phyloP scores from a whole-genome alignment of 1,140 invertebrate species.

The Calliopsis andreniformis region DNA sequence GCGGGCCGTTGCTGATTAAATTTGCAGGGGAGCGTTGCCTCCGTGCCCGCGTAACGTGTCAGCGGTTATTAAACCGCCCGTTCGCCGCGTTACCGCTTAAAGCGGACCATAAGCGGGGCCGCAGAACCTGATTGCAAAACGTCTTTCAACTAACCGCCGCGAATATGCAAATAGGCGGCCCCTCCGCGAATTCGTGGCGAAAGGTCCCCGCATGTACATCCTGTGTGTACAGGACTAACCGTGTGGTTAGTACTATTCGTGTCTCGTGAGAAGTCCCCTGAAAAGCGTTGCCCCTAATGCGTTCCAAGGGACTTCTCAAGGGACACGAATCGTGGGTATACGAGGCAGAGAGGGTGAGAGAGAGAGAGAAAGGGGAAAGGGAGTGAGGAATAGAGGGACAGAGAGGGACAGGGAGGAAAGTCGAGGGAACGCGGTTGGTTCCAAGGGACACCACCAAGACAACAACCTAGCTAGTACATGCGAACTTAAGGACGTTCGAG shows the following conservation, averaged over 20 bases:
- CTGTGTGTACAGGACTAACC: too few species aligned
- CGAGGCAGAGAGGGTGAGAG: too few species aligned
- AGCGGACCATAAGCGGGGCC: constrained; percentile 14
- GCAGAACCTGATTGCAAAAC: constrained; percentile 37
- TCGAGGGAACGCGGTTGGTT: constrained; percentile 30
- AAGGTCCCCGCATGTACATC: constrained; percentile 35
- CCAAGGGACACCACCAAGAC: constrained; percentile 54
- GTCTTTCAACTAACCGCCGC: constrained; percentile 31
- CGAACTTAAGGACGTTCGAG: constrained; percentile 46
- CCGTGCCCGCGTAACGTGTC: constrained; percentile 11
- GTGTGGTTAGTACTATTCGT: constrained; percentile 22
- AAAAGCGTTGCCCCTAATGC: too few species aligned
- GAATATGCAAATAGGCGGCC: constrained; percentile 50
- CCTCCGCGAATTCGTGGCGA: constrained; percentile 39
- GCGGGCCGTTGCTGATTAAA: constrained; percentile 13
- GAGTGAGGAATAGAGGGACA: neutral
- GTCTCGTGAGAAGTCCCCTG: too few species aligned
- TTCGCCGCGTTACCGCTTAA: constrained; percentile 21
- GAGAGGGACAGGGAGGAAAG: constrained; percentile 14
- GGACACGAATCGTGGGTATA: too few species aligned
- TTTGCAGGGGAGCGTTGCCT: constrained; percentile 25
- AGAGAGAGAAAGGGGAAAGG: too few species aligned
- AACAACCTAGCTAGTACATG: constrained; percentile 46
- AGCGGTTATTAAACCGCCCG: constrained; percentile 16
- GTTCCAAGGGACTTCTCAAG: too few species aligned